A percentile compares a stretch with the other conserved stretches of the same genome.
Evolutionary conservation across 2,113 vertebrate genomes (phyloP).

Genomic region (Leiothrix lutea): DNA sequence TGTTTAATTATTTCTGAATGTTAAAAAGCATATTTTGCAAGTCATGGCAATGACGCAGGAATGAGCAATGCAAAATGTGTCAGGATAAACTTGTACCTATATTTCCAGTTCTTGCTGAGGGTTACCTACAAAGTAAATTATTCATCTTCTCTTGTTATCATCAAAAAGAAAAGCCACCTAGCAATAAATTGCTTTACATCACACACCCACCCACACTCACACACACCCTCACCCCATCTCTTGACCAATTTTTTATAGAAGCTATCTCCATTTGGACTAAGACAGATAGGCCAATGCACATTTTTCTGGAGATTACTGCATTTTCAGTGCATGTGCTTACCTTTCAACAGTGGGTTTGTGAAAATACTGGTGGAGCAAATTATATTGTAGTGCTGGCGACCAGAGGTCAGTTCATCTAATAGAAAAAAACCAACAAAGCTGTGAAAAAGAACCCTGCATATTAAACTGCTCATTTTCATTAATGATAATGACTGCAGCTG

Average conservation of each 20-base stretch:
- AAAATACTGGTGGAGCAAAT: background rate
- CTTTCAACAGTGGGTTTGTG: background rate
- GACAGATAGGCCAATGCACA: background rate
- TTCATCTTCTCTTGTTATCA: background rate
- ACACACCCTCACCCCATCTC: accelerated
- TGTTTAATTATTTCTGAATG: background rate
- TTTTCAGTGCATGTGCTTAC: background rate
- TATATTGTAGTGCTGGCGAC: background rate
- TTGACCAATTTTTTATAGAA: background rate
- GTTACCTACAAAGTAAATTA: background rate
- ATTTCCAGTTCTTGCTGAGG: background rate
- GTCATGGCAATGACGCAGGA: background rate
- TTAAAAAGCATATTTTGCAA: background rate
- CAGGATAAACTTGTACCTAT: background rate
- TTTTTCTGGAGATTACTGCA: background rate
- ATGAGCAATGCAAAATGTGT: background rate
- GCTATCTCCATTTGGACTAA: background rate
- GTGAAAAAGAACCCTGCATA: background rate
- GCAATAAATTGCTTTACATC: background rate
- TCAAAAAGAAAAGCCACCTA: background rate
- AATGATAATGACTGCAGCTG: background rate
- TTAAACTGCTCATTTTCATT: background rate
- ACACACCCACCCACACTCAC: accelerated
- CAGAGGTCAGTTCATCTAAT: background rate
- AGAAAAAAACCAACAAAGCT: background rate